A percentile compares a stretch with the other conserved stretches of the same genome.
Conservation (phyloP, 2,113 vertebrate species). For the Glaucomys volans region DNA sequence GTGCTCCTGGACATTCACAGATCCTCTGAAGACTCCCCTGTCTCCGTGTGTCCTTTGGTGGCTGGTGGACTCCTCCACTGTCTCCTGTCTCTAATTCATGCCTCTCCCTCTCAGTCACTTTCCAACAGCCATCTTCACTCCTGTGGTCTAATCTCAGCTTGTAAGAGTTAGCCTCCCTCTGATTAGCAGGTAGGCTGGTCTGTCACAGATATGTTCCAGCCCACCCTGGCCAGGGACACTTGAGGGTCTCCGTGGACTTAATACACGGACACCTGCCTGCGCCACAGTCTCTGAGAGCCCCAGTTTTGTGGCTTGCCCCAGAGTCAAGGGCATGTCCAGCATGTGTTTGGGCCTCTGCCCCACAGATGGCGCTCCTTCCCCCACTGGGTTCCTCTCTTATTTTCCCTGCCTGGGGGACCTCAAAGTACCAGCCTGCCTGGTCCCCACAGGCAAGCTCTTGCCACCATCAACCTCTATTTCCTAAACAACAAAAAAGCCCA, state of each 20-base stretch:
- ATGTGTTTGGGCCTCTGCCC: not conserved
- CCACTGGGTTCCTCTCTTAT: not conserved
- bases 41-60: not conserved
- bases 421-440: not conserved
- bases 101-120: not conserved
- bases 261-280: not conserved
- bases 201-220: not conserved
- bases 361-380: not conserved
- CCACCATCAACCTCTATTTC: not conserved
- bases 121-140: not conserved
- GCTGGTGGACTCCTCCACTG: not conserved
- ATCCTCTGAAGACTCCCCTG: not conserved
- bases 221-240: conserved; percentile 54
- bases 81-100: not conserved
- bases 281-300: not conserved
- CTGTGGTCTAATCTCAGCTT: too few relatives aligned
- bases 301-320: not conserved
- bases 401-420: not conserved
- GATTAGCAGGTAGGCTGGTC: conserved; percentile 50
- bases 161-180: not conserved
- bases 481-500: not conserved
- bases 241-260: conserved; percentile 33
- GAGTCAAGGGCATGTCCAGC: not conserved
- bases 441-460: not conserved
- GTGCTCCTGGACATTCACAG: not conserved